A percentile compares a stretch with the other conserved stretches of the same genome.
Evolutionary conservation across 1,140 invertebrate species (phyloP).

Genomic region (Drosophila santomea): DNA sequence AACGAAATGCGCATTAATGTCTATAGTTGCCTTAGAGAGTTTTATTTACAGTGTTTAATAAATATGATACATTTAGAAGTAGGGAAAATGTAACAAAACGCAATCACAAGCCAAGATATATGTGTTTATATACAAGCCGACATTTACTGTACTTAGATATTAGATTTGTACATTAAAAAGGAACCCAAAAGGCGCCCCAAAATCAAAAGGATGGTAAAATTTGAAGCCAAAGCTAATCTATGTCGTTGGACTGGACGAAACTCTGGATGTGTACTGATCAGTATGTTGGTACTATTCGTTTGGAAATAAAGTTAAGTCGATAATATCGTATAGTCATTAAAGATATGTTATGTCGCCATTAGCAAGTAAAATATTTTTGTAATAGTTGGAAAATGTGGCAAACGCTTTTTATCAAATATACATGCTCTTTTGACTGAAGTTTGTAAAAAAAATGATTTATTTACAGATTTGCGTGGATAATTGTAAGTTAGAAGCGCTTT

Average conservation of each 20-base stretch:
- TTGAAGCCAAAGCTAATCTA: background rate
- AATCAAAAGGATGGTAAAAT: background rate
- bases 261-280: background rate
- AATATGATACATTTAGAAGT: conserved; percentile 44
- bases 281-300: background rate
- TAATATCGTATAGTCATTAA: too few species aligned
- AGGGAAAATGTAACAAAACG: conserved; percentile 42
- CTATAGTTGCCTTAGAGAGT: conserved; percentile 42
- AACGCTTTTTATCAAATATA: too few species aligned
- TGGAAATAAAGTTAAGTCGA: too few species aligned
- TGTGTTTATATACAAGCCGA: conserved; percentile 53
- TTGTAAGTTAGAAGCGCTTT: too few species aligned
- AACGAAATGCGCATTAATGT: conserved; percentile 46
- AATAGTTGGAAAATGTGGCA: too few species aligned
- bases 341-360: too few species aligned
- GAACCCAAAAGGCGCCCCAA: conserved; percentile 4
- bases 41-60: conserved; percentile 71
- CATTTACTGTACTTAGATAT: conserved; percentile 25
- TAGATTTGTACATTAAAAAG: conserved; percentile 51
- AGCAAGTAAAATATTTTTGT: too few species aligned
- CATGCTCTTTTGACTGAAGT: too few species aligned
- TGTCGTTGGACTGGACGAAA: background rate
- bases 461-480: background rate
- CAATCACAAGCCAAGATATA: conserved; percentile 60
- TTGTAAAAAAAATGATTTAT: background rate